A percentile compares a stretch with the other conserved stretches of the same genome.
These are phyloP conservation scores for Epinotia demarniana DNA, from an alignment of 2,888 invertebrate genomes.

Conservation along the genomic window DNA sequence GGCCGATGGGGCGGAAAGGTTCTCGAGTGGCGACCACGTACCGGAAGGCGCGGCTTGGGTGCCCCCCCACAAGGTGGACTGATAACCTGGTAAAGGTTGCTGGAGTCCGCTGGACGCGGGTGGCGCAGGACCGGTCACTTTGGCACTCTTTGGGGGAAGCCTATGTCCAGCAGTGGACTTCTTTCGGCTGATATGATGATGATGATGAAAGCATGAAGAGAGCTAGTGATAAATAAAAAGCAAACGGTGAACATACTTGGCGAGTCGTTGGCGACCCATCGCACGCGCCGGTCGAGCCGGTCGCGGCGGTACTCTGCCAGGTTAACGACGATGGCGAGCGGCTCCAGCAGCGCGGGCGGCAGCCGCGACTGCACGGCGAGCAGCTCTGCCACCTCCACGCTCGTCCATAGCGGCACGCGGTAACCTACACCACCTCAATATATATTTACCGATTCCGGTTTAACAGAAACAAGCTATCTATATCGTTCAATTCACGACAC, in stretches of 20 bases:
- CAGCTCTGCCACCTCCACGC: constrained; percentile 58
- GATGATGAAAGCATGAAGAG: too few relatives aligned
- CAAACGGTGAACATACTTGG: constrained; percentile 23
- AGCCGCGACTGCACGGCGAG: constrained; percentile 57
- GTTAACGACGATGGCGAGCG: constrained; percentile 53
- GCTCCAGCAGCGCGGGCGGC: constrained; percentile 38
- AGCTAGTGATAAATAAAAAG: too few relatives aligned
- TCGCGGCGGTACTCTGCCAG: constrained; percentile 58
- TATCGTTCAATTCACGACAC: not conserved
- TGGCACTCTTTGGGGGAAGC: too few relatives aligned
- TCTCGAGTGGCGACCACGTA: too few relatives aligned
- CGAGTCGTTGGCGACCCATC: constrained; percentile 46
- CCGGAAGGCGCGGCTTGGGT: too few relatives aligned
- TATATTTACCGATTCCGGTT: not conserved
- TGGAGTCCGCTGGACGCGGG: too few relatives aligned
- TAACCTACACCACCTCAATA: constrained; percentile 54
- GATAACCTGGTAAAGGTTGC: too few relatives aligned
- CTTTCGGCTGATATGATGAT: too few relatives aligned
- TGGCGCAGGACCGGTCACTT: too few relatives aligned
- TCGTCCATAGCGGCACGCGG: constrained; percentile 66
- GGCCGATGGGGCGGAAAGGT: too few relatives aligned
- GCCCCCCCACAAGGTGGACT: too few relatives aligned
- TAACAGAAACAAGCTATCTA: not conserved
- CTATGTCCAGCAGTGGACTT: too few relatives aligned
- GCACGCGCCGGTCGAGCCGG: constrained; percentile 52